Evolutionary conservation across 2,888 invertebrate species (phyloP).

Genomic region (Sarcophaga variegata): DNA sequence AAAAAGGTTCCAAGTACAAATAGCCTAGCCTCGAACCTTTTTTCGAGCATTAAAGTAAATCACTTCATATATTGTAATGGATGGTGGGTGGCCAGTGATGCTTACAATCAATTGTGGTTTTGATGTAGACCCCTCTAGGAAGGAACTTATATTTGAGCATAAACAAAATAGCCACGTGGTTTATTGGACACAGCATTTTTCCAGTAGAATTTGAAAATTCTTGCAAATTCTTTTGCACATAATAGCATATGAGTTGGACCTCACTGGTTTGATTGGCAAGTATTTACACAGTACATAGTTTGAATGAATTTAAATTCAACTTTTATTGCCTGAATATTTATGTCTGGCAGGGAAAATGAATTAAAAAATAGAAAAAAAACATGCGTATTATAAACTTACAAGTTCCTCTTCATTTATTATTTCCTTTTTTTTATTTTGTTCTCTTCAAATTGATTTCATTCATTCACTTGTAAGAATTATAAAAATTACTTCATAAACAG

Average conservation of each 20-base stretch:
- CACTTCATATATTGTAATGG: too few species aligned
- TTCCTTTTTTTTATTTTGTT: not conserved
- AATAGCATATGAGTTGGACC: too few species aligned
- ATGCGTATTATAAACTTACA: not conserved
- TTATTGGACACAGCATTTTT: too few species aligned
- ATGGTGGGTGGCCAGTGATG: too few species aligned
- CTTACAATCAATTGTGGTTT: too few species aligned
- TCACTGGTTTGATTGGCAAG: not conserved
- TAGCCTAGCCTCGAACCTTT: too few species aligned
- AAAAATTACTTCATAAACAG: constrained; percentile 44
- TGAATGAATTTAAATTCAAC: not conserved
- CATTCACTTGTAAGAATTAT: not conserved
- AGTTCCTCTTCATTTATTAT: not conserved
- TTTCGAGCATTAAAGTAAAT: too few species aligned
- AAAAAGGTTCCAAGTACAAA: too few species aligned
- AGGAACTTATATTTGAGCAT: too few species aligned
- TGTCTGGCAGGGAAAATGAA: constrained; percentile 37
- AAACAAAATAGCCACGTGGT: too few species aligned
- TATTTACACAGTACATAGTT: not conserved
- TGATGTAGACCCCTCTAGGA: too few species aligned
- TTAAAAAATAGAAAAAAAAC: constrained; percentile 4
- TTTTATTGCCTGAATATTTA: constrained; percentile 28
- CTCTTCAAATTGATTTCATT: not conserved
- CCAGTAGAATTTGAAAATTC: not conserved
- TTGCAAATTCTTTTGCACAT: not conserved